Evolutionary conservation across 2,113 vertebrate genomes (phyloP), one percentile per base, ranked within the genome.

Genomic region (Nibea albiflora): DNA sequence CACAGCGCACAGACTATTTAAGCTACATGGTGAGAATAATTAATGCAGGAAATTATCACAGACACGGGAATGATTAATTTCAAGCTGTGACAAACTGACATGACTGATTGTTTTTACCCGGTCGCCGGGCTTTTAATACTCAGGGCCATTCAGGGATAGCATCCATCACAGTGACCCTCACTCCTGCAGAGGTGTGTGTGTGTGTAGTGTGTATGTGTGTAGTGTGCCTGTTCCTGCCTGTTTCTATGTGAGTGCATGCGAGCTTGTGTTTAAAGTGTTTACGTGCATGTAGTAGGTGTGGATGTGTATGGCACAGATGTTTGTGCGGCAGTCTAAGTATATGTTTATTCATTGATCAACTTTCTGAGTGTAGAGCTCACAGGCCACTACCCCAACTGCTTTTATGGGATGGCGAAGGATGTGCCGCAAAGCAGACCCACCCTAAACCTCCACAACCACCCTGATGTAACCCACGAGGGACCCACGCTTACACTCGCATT

Each of bases 71-170:
- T 86, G 90, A 93, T 93, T 91, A 5, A 91, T 87, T 69, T 83
- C 52, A 60, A 76, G 76, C 83, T 73, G 74, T 78, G 88, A 75
- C 83, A 85, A 73, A 58, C 54, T 76, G 86, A 90, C 85, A 76
- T 91, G 81, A 88, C 63, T 39, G 80, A 86, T 89, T 78, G 76
- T 80, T 84, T 61, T 67, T 67, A 80, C 60, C 73, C 92, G 94
- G 93, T 83, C 90, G 87, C 80, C 90, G 86, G 85, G 85, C 90
- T 73, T 92, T 95, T 66, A 92, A 93, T 76, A 94, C 95, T 89
- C 93, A 89, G 24, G 89, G 91, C 73, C 89, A 89, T 73, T 94
- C 94, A 24, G 73, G 64, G 71, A 54, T 39, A 64, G 90, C 94
- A 75, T 90, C 93, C 60, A 90, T 95, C 83, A 90, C 80, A 60